Conservation (phyloP, 2,797 vertebrate species). For the Vespertilio murinus region DNA sequence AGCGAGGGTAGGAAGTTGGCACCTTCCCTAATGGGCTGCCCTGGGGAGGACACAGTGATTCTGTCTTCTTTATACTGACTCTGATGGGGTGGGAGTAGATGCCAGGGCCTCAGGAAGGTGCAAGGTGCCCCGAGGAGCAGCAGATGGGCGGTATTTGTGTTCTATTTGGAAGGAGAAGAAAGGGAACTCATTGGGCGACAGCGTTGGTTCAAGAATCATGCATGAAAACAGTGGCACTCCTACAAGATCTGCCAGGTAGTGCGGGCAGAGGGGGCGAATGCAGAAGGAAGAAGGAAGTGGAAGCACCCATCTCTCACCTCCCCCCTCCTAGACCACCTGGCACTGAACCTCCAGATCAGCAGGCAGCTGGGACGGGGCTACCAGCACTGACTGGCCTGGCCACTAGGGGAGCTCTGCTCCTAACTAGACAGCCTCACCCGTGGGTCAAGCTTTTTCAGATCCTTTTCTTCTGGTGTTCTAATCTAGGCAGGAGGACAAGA, state of each 20-base stretch:
- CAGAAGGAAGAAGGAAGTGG: neutral
- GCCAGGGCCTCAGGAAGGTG: neutral
- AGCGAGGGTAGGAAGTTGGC: slow-evolving; percentile 36
- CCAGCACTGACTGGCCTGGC: neutral
- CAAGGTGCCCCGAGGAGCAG: neutral
- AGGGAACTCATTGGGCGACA: neutral
- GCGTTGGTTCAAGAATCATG: neutral
- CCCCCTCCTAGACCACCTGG: neutral
- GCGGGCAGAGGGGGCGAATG: neutral
- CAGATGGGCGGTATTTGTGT: neutral
- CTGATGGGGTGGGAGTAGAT: neutral
- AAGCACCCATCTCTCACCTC: neutral
- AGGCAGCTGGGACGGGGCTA: neutral
- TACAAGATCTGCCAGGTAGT: neutral
- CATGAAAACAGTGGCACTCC: neutral
- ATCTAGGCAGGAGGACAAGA: neutral
- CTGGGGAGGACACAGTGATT: slow-evolving; percentile 33
- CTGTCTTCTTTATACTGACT: neutral
- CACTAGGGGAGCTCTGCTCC: neutral
- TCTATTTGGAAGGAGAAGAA: neutral
- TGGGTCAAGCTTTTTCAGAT: neutral
- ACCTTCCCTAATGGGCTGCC: neutral
- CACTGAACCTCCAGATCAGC: neutral
- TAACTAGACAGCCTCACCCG: neutral
- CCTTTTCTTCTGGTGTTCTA: neutral